Conservation (phyloP, 2,888 invertebrate genomes). For the Drosophila neonasuta region DNA sequence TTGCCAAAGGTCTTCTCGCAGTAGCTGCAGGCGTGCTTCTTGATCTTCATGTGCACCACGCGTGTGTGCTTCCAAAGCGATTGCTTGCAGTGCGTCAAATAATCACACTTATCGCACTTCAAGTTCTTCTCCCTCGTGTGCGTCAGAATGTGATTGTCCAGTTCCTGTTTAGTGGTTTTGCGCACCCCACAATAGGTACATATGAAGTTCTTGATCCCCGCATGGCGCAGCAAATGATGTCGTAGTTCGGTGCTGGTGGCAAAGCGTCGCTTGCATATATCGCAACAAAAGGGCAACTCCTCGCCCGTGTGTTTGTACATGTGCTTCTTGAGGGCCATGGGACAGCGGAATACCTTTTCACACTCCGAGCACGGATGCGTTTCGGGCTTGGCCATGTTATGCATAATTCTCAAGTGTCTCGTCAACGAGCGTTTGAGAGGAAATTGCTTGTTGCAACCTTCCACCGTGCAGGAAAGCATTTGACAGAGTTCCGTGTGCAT, state of each 20-base stretch:
- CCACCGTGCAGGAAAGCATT: constrained; percentile 70
- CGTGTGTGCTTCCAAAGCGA: constrained; percentile 77
- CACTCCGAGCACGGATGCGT: constrained; percentile 77
- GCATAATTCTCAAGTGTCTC: constrained; percentile 74
- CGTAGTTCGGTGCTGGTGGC: constrained; percentile 79
- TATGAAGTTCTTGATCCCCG: constrained; percentile 80
- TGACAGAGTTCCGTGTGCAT: constrained; percentile 76
- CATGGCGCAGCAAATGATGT: constrained; percentile 80
- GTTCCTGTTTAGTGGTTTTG: constrained; percentile 79
- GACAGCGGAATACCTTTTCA: constrained; percentile 79
- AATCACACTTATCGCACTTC: constrained; percentile 72
- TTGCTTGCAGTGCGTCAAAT: constrained; percentile 77
- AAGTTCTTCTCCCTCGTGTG: constrained; percentile 80
- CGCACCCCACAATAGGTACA: constrained; percentile 80
- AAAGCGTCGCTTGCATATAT: constrained; percentile 79
- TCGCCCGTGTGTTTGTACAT: constrained; percentile 80
- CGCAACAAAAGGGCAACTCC: constrained; percentile 78
- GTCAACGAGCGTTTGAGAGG: constrained; percentile 74
- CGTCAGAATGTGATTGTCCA: constrained; percentile 79
- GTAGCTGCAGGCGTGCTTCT: not conserved
- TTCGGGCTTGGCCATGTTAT: constrained; percentile 67
- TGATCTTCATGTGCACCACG: constrained; percentile 68
- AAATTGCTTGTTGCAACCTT: constrained; percentile 75
- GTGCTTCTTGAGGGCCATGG: constrained; percentile 79
- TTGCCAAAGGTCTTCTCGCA: not conserved